Percentiles rank a stretch among this genome's conserved stretches.
Evolutionary conservation across 2,113 vertebrate genomes (phyloP).

Genomic region (Emydocephalus ijimae): DNA sequence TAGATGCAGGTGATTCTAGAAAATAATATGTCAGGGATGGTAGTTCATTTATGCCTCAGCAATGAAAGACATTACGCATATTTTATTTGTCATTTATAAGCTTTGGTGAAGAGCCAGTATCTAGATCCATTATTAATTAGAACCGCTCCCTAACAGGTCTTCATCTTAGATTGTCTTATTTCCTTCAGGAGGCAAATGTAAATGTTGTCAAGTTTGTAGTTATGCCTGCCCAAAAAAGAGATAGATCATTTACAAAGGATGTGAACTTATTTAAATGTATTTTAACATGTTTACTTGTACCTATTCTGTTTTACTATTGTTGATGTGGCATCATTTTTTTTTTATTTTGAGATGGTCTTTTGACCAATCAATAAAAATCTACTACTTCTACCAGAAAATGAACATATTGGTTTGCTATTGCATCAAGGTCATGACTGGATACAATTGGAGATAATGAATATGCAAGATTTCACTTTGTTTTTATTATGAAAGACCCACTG

Average conservation of each 20-base stretch:
- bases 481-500: neutral
- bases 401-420: neutral
- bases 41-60: neutral
- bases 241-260: neutral
- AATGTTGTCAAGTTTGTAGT: neutral
- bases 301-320: neutral
- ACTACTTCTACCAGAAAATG: neutral
- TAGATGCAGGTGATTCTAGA: neutral
- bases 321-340: neutral
- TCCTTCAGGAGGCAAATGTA: neutral
- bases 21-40: neutral
- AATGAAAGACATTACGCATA: neutral
- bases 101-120: neutral
- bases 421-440: neutral
- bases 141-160: neutral
- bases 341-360: neutral
- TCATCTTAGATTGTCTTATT: neutral
- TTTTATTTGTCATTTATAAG: neutral
- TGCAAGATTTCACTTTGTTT: neutral
- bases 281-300: neutral
- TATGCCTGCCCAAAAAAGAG: neutral
- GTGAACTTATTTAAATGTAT: neutral
- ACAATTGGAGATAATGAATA: neutral
- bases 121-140: neutral
- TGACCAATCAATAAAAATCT: neutral